Evolutionary conservation across 1,140 invertebrate species (phyloP).

Genomic region (Drosophila lacteicornis): DNA sequence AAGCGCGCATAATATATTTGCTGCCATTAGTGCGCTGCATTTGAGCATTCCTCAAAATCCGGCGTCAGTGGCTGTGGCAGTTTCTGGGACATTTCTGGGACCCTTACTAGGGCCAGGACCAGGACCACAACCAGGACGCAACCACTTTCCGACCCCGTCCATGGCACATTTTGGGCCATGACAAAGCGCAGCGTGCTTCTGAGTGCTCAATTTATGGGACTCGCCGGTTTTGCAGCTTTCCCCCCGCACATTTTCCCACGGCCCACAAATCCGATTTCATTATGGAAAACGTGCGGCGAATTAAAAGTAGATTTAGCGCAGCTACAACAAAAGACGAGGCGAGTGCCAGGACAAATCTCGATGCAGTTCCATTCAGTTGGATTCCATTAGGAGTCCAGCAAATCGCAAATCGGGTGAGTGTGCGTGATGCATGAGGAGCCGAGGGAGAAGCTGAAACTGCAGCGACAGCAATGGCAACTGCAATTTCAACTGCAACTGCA

Average conservation of each 20-base stretch:
- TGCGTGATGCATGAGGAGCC: constrained; percentile 34
- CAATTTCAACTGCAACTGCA: background rate
- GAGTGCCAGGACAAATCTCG: constrained; percentile 45
- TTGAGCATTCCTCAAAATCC: constrained; percentile 61
- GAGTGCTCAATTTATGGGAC: constrained; percentile 64
- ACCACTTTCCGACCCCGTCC: constrained; percentile 9
- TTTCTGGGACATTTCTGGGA: constrained; percentile 16
- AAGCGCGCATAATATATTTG: constrained; percentile 77
- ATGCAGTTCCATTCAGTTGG: constrained; percentile 46
- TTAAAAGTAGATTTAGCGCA: constrained; percentile 73
- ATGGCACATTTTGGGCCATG: constrained; percentile 39
- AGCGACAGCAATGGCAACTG: constrained; percentile 21
- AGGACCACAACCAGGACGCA: constrained; percentile 2
- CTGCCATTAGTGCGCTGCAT: constrained; percentile 73
- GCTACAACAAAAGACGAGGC: constrained; percentile 37
- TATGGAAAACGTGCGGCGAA: constrained; percentile 79
- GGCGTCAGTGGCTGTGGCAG: constrained; percentile 16
- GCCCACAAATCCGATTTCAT: constrained; percentile 78
- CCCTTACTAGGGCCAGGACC: background rate
- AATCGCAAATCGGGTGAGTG: constrained; percentile 9
- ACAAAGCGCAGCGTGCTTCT: constrained; percentile 46
- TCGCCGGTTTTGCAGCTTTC: constrained; percentile 7
- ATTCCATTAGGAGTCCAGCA: constrained; percentile 58
- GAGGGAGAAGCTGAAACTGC: constrained; percentile 13
- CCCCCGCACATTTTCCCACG: constrained; percentile 7